phyloP scores from a whole-genome alignment of 92 coral and sea anemone species.

The Bergia puertoricense region DNA sequence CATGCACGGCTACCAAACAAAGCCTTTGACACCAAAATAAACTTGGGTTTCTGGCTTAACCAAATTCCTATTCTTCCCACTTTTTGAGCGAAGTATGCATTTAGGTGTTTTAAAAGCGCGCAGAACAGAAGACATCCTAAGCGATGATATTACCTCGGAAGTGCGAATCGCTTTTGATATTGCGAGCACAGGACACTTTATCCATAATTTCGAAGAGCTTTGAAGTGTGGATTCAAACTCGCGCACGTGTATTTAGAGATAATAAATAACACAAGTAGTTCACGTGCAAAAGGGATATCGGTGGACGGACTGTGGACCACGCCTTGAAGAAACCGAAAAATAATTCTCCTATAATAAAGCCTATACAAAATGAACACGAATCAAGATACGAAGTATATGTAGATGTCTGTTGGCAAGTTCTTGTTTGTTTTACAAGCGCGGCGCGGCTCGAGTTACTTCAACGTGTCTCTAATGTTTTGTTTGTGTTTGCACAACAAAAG shows the following conservation, averaged over 20 bases:
- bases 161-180: slow-evolving; percentile 26
- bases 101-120: background rate
- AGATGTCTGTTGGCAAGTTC: background rate
- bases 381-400: background rate
- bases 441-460: background rate
- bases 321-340: background rate
- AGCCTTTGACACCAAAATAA: background rate
- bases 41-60: background rate
- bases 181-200: background rate
- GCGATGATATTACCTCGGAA: background rate
- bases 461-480: slow-evolving; percentile 36
- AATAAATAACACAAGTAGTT: background rate
- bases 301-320: background rate
- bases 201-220: background rate
- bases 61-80: too few species aligned
- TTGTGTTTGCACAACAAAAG: slow-evolving; percentile 43
- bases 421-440: slow-evolving; percentile 11
- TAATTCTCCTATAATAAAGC: background rate
- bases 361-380: background rate
- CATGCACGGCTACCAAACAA: slow-evolving; percentile 2
- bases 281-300: background rate
- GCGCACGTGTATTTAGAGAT: slow-evolving; percentile 3
- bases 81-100: background rate
- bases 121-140: too few species aligned
- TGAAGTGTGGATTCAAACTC: slow-evolving; percentile 13